phyloP scores from a whole-genome alignment of 2,888 invertebrate species.

The Drosophila hamatofila region DNA sequence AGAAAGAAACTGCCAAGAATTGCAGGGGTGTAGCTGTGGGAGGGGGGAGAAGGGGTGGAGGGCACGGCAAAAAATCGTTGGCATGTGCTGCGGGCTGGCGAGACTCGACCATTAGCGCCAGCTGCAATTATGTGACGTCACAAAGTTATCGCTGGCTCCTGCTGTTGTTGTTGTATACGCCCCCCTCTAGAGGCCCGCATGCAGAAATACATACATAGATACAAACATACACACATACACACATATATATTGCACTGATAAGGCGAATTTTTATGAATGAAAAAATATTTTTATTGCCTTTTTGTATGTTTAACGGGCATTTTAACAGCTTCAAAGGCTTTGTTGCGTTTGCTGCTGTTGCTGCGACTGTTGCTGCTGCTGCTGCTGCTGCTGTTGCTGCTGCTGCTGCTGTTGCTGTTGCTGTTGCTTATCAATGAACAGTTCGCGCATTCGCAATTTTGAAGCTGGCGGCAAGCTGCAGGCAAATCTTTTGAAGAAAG shows the following conservation, averaged over 20 bases:
- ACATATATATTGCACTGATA: constrained; percentile 57
- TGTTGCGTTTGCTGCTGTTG: constrained; percentile 27
- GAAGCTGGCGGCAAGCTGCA: constrained; percentile 54
- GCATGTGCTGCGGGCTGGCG: constrained; percentile 35
- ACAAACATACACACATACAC: constrained; percentile 18
- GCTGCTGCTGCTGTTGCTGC: not conserved
- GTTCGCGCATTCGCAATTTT: constrained; percentile 43
- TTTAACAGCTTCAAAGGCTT: constrained; percentile 59
- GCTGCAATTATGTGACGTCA: constrained; percentile 76
- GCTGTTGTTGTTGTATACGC: constrained; percentile 39
- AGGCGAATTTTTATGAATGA: constrained; percentile 73
- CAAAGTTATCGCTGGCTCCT: constrained; percentile 34
- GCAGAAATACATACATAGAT: constrained; percentile 15
- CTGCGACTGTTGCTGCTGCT: constrained; percentile 34
- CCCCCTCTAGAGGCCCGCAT: constrained; percentile 41
- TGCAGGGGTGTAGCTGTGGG: not conserved
- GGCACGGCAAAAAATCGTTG: not conserved
- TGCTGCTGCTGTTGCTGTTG: constrained; percentile 30
- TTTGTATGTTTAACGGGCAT: constrained; percentile 56
- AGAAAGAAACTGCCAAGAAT: constrained; percentile 36
- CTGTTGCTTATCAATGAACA: constrained; percentile 65
- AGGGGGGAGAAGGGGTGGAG: not conserved
- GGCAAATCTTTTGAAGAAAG: constrained; percentile 64
- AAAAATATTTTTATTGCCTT: constrained; percentile 71
- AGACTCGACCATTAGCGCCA: constrained; percentile 67